Conservation (phyloP, 2,888 invertebrate species). For the Nycteola revayana region DNA sequence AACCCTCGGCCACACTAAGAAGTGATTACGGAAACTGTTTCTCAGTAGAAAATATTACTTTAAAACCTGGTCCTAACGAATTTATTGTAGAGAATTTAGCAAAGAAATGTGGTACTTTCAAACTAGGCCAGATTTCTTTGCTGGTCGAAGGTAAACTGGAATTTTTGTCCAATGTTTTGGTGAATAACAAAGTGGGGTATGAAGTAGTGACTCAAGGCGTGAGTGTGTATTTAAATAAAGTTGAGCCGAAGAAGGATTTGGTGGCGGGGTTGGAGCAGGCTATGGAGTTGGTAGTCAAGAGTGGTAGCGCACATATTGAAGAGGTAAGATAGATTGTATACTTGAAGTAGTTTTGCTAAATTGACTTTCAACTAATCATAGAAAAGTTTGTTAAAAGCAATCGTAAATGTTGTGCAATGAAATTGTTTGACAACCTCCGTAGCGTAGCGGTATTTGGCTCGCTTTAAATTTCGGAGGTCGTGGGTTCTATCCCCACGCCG, state of each 20-base stretch:
- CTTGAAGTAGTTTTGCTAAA: too few relatives aligned
- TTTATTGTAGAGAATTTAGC: constrained; percentile 83
- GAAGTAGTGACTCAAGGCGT: constrained; percentile 80
- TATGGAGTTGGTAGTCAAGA: constrained; percentile 87
- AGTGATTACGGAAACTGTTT: constrained; percentile 85
- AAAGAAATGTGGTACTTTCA: constrained; percentile 86
- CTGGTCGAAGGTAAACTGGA: constrained; percentile 85
- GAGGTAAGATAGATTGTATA: too few relatives aligned
- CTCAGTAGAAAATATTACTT: constrained; percentile 63
- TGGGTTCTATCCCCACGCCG: too few relatives aligned
- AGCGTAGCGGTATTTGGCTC: too few relatives aligned
- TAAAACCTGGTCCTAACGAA: constrained; percentile 86
- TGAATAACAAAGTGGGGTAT: constrained; percentile 76
- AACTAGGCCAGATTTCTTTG: constrained; percentile 86
- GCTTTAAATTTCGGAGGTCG: too few relatives aligned
- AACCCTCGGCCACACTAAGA: constrained; percentile 84
- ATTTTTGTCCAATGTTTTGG: constrained; percentile 85
- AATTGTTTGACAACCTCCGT: too few relatives aligned
- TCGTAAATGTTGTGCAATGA: too few relatives aligned
- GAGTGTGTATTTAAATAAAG: constrained; percentile 74
- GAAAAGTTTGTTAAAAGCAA: too few relatives aligned
- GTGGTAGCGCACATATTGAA: constrained; percentile 89
- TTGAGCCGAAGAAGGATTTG: constrained; percentile 84
- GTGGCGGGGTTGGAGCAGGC: constrained; percentile 91
- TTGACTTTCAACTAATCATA: too few relatives aligned